phyloP scores from a whole-genome alignment of 1,140 invertebrate species.

The Thaumatotibia leucotreta region DNA sequence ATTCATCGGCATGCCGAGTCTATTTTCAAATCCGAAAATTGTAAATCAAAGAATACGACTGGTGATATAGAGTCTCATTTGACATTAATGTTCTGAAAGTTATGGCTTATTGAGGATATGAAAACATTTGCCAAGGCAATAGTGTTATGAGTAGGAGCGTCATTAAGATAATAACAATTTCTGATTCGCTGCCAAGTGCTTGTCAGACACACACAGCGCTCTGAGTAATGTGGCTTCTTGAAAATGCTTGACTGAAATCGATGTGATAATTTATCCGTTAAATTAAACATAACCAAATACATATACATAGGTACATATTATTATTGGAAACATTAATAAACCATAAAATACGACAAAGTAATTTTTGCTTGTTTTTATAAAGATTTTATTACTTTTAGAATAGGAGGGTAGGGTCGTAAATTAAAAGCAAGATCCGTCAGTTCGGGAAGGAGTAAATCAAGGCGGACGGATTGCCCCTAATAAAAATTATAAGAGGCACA shows the following conservation, averaged over 20 bases:
- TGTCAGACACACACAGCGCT: constrained; percentile 31
- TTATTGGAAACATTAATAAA: constrained; percentile 18
- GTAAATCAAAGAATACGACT: constrained; percentile 45
- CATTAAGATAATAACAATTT: constrained; percentile 68
- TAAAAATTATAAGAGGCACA: constrained; percentile 77
- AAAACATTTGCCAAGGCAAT: constrained; percentile 61
- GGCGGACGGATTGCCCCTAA: constrained; percentile 73
- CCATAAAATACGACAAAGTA: constrained; percentile 33
- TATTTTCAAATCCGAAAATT: constrained; percentile 10
- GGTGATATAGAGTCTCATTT: constrained; percentile 31
- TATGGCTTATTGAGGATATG: constrained; percentile 54
- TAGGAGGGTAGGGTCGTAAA: constrained; percentile 70
- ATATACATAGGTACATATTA: background rate
- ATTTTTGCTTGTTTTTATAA: constrained; percentile 72
- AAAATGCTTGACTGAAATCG: background rate
- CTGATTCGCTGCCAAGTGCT: constrained; percentile 59
- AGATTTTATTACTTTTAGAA: constrained; percentile 68
- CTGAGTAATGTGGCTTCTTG: background rate
- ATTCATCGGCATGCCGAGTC: background rate
- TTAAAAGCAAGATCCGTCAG: constrained; percentile 75
- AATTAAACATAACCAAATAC: background rate
- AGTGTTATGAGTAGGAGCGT: constrained; percentile 63
- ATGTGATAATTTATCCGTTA: constrained; percentile 6
- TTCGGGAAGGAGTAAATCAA: constrained; percentile 76
- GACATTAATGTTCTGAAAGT: constrained; percentile 60